These are phyloP conservation scores for Bradypodion ventrale DNA, from an alignment of 2,797 vertebrate genomes.

Conservation along the genomic window DNA sequence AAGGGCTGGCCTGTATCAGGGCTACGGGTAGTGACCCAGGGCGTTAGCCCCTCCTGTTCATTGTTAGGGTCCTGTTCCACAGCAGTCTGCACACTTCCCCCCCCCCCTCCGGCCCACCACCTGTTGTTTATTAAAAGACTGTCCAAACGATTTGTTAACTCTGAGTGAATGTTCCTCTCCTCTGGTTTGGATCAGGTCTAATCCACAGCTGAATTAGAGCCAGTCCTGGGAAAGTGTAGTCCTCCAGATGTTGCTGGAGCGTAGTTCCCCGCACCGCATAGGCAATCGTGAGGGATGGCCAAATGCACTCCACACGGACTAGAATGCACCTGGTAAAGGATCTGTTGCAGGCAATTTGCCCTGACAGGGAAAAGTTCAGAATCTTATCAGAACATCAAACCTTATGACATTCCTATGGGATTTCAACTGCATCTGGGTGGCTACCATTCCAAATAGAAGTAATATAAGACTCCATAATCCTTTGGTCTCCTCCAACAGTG, in stretches of 20 bases:
- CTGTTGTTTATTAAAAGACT: too few relatives aligned
- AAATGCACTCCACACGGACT: not conserved
- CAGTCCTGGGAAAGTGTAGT: not conserved
- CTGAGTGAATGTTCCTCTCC: not conserved
- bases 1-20: not conserved
- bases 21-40: not conserved
- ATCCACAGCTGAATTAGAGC: not conserved
- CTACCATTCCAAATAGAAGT: not conserved
- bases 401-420: too few relatives aligned
- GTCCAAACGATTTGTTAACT: too few relatives aligned
- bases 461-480: not conserved
- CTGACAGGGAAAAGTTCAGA: not conserved
- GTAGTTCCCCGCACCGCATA: not conserved
- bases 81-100: too few relatives aligned
- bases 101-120: too few relatives aligned
- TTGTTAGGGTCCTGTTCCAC: not conserved
- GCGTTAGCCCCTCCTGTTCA: too few relatives aligned
- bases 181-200: too few relatives aligned
- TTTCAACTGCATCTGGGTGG: not conserved
- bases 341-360: not conserved
- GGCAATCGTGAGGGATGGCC: not conserved
- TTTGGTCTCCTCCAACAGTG: not conserved
- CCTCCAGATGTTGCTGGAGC: not conserved
- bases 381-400: not conserved
- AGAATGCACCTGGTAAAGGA: not conserved